Percentiles rank a stretch among this genome's conserved stretches.
Evolutionary conservation across 2,113 vertebrate species (phyloP).

Genomic region (Ophiodon elongatus): DNA sequence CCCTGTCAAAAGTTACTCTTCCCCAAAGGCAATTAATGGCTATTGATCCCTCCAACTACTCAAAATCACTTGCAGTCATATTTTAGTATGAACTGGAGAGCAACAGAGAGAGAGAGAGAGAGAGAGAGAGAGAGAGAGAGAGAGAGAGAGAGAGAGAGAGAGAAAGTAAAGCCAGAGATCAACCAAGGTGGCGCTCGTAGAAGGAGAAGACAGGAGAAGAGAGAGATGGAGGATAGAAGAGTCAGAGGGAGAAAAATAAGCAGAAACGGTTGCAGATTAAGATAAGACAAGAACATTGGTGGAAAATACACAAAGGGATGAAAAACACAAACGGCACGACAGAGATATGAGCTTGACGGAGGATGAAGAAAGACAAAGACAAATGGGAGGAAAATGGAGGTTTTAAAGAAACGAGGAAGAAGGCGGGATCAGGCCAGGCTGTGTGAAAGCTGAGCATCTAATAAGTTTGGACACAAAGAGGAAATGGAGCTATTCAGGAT

Average conservation of each 20-base stretch:
- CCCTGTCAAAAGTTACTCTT: constrained; percentile 60
- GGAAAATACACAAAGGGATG: constrained; percentile 40
- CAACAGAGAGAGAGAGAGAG: constrained; percentile 16
- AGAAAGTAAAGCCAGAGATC: neutral
- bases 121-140: constrained; percentile 1
- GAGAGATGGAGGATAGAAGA: constrained; percentile 13
- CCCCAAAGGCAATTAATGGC: constrained; percentile 59
- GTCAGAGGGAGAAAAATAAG: constrained; percentile 19
- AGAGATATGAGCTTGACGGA: constrained; percentile 13
- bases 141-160: neutral
- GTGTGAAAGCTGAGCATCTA: constrained; percentile 64
- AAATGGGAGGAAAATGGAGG: constrained; percentile 24
- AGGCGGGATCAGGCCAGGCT: constrained; percentile 25
- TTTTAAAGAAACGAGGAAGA: constrained; percentile 35
- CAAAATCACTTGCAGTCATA: constrained; percentile 52
- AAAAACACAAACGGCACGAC: constrained; percentile 31
- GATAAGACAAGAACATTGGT: constrained; percentile 50
- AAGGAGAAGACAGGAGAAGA: constrained; percentile 12
- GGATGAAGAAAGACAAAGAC: constrained; percentile 40
- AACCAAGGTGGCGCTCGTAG: constrained; percentile 19
- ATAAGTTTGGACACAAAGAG: constrained; percentile 78
- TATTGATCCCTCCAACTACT: constrained; percentile 46
- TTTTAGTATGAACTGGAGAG: constrained; percentile 43
- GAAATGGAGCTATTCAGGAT: constrained; percentile 82
- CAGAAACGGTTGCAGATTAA: constrained; percentile 43